A percentile compares a stretch with the other conserved stretches of the same genome.
These are phyloP conservation scores for Dryas iulia DNA, from an alignment of 1,140 invertebrate species.

Conservation along the genomic window DNA sequence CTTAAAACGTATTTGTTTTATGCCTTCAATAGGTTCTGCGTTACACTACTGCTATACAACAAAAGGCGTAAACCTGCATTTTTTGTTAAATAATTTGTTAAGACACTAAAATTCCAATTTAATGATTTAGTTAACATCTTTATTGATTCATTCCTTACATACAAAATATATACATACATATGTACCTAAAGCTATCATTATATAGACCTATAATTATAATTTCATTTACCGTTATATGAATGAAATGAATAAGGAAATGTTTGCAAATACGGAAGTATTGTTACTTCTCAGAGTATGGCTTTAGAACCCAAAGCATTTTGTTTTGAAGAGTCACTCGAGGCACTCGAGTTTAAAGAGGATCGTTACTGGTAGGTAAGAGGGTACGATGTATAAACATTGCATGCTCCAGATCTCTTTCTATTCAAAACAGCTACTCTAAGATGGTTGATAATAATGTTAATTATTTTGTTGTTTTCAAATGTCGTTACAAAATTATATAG, in stretches of 20 bases:
- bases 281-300: background rate
- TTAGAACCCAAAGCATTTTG: background rate
- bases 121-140: too few relatives aligned
- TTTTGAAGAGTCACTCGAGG: background rate
- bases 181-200: too few relatives aligned
- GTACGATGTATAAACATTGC: slow-evolving; percentile 1
- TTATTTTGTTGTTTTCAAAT: background rate
- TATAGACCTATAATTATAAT: background rate
- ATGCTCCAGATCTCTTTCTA: background rate
- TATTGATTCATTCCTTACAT: too few relatives aligned
- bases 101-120: too few relatives aligned
- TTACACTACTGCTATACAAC: too few relatives aligned
- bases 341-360: background rate
- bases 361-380: slow-evolving; percentile 3
- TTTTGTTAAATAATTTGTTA: too few relatives aligned
- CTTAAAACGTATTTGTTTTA: too few relatives aligned
- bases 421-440: background rate
- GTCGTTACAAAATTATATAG: background rate
- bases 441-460: background rate
- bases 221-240: background rate
- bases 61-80: too few relatives aligned
- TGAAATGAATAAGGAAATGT: background rate
- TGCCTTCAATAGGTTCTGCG: too few relatives aligned
- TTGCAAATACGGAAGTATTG: background rate
- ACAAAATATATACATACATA: too few relatives aligned